These are phyloP conservation scores for Drosophila limbata DNA, from an alignment of 2,888 invertebrate species.

Conservation along the genomic window DNA sequence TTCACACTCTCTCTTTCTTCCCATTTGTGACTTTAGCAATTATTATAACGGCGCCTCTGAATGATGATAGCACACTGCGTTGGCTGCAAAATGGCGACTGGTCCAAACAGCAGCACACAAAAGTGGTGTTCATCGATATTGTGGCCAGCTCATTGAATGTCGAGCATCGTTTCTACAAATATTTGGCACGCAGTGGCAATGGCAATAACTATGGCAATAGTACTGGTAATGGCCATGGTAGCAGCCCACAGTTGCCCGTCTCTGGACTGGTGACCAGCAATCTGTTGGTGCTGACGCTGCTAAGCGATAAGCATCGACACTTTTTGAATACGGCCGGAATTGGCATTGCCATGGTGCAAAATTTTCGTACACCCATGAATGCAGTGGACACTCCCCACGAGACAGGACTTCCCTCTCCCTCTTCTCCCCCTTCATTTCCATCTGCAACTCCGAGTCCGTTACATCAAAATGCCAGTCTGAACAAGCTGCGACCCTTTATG, in stretches of 20 bases:
- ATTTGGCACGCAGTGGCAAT: slow-evolving; percentile 71
- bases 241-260: slow-evolving; percentile 24
- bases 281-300: slow-evolving; percentile 84
- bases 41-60: slow-evolving; percentile 83
- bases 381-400: not conserved
- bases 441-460: not conserved
- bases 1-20: not conserved
- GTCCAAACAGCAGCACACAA: slow-evolving; percentile 71
- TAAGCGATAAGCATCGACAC: slow-evolving; percentile 85
- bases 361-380: slow-evolving; percentile 72
- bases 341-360: slow-evolving; percentile 81
- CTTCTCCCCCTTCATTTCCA: not conserved
- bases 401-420: not conserved
- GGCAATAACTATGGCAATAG: slow-evolving; percentile 40
- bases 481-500: slow-evolving; percentile 78
- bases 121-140: slow-evolving; percentile 85
- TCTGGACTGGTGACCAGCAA: slow-evolving; percentile 78
- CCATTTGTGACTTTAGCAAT: slow-evolving; percentile 73
- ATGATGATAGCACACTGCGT: slow-evolving; percentile 80
- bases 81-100: slow-evolving; percentile 66
- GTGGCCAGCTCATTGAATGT: slow-evolving; percentile 84
- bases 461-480: slow-evolving; percentile 56
- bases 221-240: slow-evolving; percentile 11
- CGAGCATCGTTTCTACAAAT: slow-evolving; percentile 84
- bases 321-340: slow-evolving; percentile 83